Percentiles rank a stretch among this genome's conserved stretches.
These are phyloP conservation scores for Drosophila falleni DNA, from an alignment of 2,888 invertebrate genomes.

Conservation along the genomic window DNA sequence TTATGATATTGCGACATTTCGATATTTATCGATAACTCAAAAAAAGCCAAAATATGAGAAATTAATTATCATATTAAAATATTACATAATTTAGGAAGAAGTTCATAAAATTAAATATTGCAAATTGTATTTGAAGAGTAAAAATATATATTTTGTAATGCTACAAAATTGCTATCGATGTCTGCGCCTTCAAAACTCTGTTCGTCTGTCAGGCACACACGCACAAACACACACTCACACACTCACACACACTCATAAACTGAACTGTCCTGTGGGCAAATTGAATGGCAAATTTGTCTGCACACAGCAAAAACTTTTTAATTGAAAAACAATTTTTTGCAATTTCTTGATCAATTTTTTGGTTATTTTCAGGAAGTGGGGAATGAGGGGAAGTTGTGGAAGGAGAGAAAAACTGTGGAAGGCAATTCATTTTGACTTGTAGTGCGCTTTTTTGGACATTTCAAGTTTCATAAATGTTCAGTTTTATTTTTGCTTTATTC, in stretches of 20 bases:
- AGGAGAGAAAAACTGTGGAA: neutral
- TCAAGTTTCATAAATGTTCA: constrained; percentile 73
- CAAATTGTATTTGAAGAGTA: neutral
- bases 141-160: constrained; percentile 14
- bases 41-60: neutral
- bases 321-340: constrained; percentile 73
- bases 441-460: constrained; percentile 36
- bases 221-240: neutral
- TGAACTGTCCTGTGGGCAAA: constrained; percentile 65
- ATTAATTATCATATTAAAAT: neutral
- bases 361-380: constrained; percentile 25
- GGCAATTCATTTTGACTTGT: constrained; percentile 9
- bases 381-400: neutral
- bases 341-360: constrained; percentile 56
- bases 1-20: too few relatives aligned
- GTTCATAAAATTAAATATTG: neutral
- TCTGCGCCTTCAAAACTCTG: constrained; percentile 16
- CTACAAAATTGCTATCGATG: constrained; percentile 9
- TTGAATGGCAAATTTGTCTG: constrained; percentile 77
- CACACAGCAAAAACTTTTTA: constrained; percentile 75
- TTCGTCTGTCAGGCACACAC: constrained; percentile 22
- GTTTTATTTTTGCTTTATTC: constrained; percentile 22
- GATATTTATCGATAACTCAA: too few relatives aligned
- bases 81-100: neutral
- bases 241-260: constrained; percentile 15